These are phyloP conservation scores for Tenthredo scrophulariae DNA, from an alignment of 2,888 invertebrate genomes.

Conservation along the genomic window DNA sequence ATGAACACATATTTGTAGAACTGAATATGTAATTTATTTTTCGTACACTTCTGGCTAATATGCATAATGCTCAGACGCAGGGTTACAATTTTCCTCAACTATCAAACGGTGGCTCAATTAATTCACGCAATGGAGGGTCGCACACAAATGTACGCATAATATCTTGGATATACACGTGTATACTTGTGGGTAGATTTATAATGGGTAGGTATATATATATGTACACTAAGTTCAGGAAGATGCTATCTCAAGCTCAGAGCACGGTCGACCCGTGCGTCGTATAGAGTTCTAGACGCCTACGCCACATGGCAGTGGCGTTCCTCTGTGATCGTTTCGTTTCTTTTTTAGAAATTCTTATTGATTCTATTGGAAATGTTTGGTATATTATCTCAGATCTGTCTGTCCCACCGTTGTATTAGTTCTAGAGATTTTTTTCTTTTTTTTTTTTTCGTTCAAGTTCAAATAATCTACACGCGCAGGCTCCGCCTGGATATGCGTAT, in stretches of 20 bases:
- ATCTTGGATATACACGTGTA: constrained; percentile 6
- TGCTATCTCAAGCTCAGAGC: constrained; percentile 46
- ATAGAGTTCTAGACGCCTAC: constrained; percentile 43
- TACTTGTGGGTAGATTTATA: constrained; percentile 42
- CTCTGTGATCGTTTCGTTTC: constrained; percentile 31
- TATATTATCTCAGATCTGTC: constrained; percentile 43
- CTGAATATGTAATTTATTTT: neutral
- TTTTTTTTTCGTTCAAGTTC: neutral
- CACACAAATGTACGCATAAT: constrained; percentile 7
- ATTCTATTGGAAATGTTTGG: constrained; percentile 46
- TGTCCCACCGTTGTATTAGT: constrained; percentile 4
- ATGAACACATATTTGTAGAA: neutral
- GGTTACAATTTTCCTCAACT: constrained; percentile 26
- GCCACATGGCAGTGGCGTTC: constrained; percentile 44
- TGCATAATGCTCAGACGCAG: constrained; percentile 21
- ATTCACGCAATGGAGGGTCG: constrained; percentile 9
- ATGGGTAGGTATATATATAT: neutral
- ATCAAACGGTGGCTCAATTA: constrained; percentile 45
- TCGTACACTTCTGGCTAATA: neutral
- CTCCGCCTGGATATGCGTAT: neutral
- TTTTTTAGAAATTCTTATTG: constrained; percentile 48
- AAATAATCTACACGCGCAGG: neutral
- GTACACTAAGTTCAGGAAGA: constrained; percentile 23
- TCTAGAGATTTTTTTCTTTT: neutral
- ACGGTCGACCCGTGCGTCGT: constrained; percentile 23